phyloP scores from a whole-genome alignment of 2,113 vertebrate species.

The Progne subis region DNA sequence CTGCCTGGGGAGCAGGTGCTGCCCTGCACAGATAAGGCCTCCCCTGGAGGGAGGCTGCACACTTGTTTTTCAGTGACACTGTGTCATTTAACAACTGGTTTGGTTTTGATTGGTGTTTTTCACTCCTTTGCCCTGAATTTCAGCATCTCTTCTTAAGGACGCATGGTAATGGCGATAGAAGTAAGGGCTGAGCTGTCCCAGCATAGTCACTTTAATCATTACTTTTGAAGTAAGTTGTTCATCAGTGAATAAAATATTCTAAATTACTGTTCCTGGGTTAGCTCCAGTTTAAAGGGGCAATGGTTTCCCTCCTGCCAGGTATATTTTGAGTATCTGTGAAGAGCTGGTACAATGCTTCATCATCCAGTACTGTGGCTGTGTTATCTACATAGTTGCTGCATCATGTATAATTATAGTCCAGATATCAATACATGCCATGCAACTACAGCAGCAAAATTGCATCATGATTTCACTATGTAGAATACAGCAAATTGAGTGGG shows the following conservation, averaged over 20 bases:
- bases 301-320: not conserved
- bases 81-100: not conserved
- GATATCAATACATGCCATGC: not conserved
- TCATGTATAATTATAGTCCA: not conserved
- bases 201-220: not conserved
- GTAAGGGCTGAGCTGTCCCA: not conserved
- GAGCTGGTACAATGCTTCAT: not conserved
- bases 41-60: not conserved
- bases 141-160: not conserved
- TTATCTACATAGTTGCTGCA: not conserved
- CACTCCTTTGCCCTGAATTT: not conserved
- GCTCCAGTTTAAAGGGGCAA: not conserved
- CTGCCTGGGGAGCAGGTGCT: too few relatives aligned
- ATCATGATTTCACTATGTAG: not conserved
- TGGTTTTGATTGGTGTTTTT: not conserved
- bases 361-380: not conserved
- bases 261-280: not conserved
- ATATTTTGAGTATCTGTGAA: not conserved
- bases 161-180: accelerated
- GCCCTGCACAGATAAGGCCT: not conserved
- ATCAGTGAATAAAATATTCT: not conserved
- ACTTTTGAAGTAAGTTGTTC: not conserved
- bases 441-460: not conserved
- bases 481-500: not conserved
- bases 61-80: accelerated